phyloP scores from a whole-genome alignment of 2,113 vertebrate species.

The Peromyscus maniculatus region DNA sequence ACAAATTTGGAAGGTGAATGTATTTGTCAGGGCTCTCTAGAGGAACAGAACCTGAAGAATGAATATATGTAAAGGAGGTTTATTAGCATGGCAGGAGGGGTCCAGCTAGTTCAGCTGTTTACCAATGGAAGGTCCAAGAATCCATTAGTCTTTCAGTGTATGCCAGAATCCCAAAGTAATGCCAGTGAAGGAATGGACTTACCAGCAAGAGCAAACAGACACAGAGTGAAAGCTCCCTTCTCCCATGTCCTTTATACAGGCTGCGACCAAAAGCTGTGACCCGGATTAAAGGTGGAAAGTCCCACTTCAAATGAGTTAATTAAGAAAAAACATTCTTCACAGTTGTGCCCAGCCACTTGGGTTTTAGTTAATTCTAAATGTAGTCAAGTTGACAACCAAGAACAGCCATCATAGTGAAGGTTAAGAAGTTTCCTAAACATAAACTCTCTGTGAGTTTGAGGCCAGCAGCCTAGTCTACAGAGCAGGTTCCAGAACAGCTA shows the following conservation, averaged over 20 bases:
- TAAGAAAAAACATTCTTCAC: background rate
- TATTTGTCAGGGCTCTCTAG: background rate
- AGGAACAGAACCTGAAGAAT: background rate
- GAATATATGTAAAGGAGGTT: background rate
- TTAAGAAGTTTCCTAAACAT: background rate
- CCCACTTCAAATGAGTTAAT: background rate
- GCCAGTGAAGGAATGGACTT: background rate
- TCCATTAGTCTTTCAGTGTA: background rate
- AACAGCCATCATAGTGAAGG: background rate
- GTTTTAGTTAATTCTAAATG: background rate
- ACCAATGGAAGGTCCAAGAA: background rate
- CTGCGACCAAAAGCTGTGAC: background rate
- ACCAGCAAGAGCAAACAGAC: background rate
- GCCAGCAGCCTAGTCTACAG: background rate
- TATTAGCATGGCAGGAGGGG: background rate
- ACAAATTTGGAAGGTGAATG: background rate
- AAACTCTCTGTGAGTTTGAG: background rate
- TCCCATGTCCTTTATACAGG: background rate
- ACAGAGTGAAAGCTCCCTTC: background rate
- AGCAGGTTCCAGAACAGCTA: background rate
- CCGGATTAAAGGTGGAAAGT: background rate
- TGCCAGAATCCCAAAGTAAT: background rate
- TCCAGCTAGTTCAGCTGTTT: background rate
- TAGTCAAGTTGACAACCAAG: background rate
- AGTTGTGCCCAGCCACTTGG: background rate